Evolutionary conservation across 1,140 invertebrate species (phyloP), one percentile per base, ranked within the genome.

Genomic region (Drosophila miranda): DNA sequence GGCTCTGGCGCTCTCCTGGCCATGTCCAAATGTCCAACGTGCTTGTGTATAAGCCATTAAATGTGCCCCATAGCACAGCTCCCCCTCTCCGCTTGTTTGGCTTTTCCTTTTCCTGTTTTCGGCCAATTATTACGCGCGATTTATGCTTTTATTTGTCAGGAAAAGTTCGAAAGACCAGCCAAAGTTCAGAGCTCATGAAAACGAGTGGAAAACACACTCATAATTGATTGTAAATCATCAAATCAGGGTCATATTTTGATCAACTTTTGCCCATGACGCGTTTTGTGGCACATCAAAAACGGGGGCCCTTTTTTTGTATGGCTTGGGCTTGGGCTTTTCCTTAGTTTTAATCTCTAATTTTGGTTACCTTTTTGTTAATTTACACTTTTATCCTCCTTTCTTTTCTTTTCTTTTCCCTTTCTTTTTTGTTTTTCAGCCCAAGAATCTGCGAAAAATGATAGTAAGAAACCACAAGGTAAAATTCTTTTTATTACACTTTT

Each of bases 381-480:
- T 59, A 34, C 16, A 8, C 38, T 38, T 52, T 50, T n/a, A 28
- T 23, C 21, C 60, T 28, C 50, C 43, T 77, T 68, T 79, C 48
- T 74, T 78, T 75, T 59, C 66, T n/a, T n/a, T n/a, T n/a, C 74
- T 50, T 64, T 26, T 34, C 50, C 58, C 56, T 70, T 72, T 68
- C 62, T 83, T 88, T 74, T 74, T 90, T 90, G 78, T 70, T 84
- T 90, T 90, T 78, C 84, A 90, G 89, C 78, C 70, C 89, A 87
- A 84, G 89, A 90, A 83, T 83, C 89, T 87, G 89, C 89, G 83
- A 90, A 87, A 87, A 89, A 87, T 76, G 89, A 90, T 84, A 90
- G 87, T 80, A 89, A 90, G 76, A 90, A 90, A 89, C 64, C 84
- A 90, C 86, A 90, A 90, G 89, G 84, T 90, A 90, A 68, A 68